These are phyloP conservation scores for Deroplatys truncata DNA, from an alignment of 2,888 invertebrate species.

Conservation along the genomic window DNA sequence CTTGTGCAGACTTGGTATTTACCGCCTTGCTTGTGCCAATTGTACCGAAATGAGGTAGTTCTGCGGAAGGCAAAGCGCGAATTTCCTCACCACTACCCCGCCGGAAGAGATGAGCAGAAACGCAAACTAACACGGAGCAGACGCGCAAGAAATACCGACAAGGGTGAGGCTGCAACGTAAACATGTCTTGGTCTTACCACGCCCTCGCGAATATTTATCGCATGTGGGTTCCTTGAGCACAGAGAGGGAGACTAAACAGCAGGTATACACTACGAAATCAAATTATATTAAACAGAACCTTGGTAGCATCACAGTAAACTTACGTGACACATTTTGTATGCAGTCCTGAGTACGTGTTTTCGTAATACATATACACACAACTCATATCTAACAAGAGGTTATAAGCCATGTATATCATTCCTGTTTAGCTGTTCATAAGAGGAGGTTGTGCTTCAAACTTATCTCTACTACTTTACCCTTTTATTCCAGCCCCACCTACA, in stretches of 20 bases:
- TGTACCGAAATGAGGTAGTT: neutral
- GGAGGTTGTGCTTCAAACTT: too few species aligned
- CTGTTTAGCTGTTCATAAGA: neutral
- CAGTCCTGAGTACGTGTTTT: neutral
- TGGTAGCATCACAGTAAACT: neutral
- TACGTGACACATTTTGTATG: neutral
- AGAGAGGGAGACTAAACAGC: neutral
- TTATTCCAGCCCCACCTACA: too few species aligned
- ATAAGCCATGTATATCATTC: neutral
- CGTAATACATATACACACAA: neutral
- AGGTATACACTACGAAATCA: neutral
- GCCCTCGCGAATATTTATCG: neutral
- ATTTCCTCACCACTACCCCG: neutral
- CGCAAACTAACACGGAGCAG: neutral
- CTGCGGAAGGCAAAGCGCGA: neutral
- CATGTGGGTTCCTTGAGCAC: neutral
- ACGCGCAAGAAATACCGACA: neutral
- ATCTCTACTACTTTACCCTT: too few species aligned
- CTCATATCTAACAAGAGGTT: neutral
- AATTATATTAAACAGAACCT: neutral
- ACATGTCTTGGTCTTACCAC: neutral
- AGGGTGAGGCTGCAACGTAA: neutral
- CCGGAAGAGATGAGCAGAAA: neutral
- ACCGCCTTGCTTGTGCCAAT: neutral
- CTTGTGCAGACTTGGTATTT: too few species aligned